Conservation (phyloP, 2,888 invertebrate genomes). For the Amiota communis region DNA sequence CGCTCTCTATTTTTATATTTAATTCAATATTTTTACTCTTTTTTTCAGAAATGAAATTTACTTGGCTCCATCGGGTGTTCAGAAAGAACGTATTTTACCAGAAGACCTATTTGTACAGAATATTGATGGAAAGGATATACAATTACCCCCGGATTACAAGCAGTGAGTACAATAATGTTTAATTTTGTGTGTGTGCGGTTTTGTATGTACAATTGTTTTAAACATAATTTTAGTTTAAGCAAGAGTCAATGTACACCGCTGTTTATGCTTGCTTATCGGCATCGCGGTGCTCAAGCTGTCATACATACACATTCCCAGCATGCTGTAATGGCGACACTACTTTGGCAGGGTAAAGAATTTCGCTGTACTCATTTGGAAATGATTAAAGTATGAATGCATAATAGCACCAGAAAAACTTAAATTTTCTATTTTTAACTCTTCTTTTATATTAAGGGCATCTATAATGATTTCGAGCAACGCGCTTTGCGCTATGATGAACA, state of each 20-base stretch:
- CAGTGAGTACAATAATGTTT: conserved; percentile 72
- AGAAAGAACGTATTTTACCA: conserved; percentile 91
- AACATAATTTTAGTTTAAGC: conserved; percentile 76
- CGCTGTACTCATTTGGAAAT: conserved; percentile 94
- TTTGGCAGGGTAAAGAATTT: conserved; percentile 89
- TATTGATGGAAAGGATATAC: conserved; percentile 84
- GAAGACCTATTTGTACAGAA: conserved; percentile 94
- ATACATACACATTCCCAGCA: conserved; percentile 96
- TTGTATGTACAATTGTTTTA: background rate
- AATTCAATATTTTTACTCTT: background rate
- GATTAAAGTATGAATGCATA: conserved; percentile 80
- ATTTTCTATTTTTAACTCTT: background rate
- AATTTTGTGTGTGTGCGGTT: background rate
- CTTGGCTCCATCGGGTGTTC: conserved; percentile 97
- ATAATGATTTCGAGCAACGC: conserved; percentile 80
- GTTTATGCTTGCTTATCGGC: conserved; percentile 91
- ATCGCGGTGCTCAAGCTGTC: conserved; percentile 89
- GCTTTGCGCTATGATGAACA: conserved; percentile 92
- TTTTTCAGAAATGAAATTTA: conserved; percentile 85
- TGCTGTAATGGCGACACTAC: conserved; percentile 90
- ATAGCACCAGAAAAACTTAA: too few species aligned
- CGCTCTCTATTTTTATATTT: background rate
- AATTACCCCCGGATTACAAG: conserved; percentile 84
- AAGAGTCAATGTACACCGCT: conserved; percentile 97
- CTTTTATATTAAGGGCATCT: conserved; percentile 78